A percentile compares a stretch with the other conserved stretches of the same genome.
phyloP scores from a whole-genome alignment of 2,113 vertebrate species.

The Callipepla californica region DNA sequence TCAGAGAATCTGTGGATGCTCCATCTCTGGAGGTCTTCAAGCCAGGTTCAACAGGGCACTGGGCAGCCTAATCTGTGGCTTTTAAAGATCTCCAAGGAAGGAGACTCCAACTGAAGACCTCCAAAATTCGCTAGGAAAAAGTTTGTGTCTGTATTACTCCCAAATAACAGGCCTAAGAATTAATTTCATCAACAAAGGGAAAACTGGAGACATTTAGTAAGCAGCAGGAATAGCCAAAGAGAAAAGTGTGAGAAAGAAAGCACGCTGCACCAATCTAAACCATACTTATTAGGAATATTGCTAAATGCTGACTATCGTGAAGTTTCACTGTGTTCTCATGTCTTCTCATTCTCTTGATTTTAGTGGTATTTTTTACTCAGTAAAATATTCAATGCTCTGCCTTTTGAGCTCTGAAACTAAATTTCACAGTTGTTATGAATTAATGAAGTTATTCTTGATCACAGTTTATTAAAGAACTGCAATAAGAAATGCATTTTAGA shows the following conservation, averaged over 20 bases:
- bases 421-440: not conserved
- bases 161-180: not conserved
- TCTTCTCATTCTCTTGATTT: not conserved
- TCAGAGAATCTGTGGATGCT: too few relatives aligned
- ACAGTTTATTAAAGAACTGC: constrained; percentile 31
- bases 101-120: not conserved
- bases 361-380: not conserved
- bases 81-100: not conserved
- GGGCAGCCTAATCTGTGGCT: not conserved
- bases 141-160: not conserved
- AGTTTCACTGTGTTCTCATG: not conserved
- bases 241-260: not conserved
- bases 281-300: accelerated
- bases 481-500: constrained; percentile 22
- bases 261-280: not conserved
- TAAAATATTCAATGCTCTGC: not conserved
- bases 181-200: not conserved
- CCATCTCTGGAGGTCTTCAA: too few relatives aligned
- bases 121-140: not conserved
- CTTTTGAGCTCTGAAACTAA: not conserved
- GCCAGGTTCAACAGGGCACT: too few relatives aligned
- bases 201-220: accelerated
- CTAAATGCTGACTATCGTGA: not conserved
- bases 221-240: not conserved
- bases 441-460: not conserved